Base-by-base conservation (phyloP, 2,113 vertebrate genomes). In the Ariopsis seemanni region DNA sequence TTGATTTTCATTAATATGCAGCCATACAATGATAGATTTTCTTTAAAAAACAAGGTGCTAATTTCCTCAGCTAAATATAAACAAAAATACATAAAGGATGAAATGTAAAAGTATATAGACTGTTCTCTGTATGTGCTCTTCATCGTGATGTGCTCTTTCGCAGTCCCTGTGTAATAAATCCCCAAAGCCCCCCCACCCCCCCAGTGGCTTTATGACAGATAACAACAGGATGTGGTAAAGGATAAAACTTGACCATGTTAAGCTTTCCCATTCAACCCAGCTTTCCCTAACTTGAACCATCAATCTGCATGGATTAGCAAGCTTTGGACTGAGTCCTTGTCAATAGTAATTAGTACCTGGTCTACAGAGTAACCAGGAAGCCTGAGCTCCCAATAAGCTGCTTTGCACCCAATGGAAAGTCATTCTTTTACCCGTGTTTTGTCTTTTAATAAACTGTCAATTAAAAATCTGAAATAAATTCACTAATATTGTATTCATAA, bases 341-440 rank as follows among this genome's bases (percentile, higher is more conserved):
- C 94, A 92, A 83, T 89, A 88, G 88, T 91, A 92, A 94, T 94
- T 93, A 94, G 90, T 87, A 88, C 88, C 11, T 85, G 50, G 60
- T 93, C 91, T 92, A 90, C 87, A 87, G 88, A 87, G 90, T 88
- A 90, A 87, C 85, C 90, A 89, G 55, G 85, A 91, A 93, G 86
- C 92, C 89, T 85, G 88, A 88, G 90, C 92, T 94, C 93, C 88
- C 79, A 90, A 89, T 95, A 94, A 95, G 94, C 94, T 89, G 57
- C 90, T 93, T 94, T 93, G 58, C 91, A 90, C 85, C 85, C 71
- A 55, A 85, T 48, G 77, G 71, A 81, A 79, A 85, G 53, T 63
- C 67, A 71, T 78, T 88, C 69, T 20, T 48, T 78, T 82, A 82
- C 58, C 34, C 63, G 77, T 74, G 62, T 69, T 77, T 60, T 65